Conservation (phyloP, 2,888 invertebrate species). For the Erebia ligea region DNA sequence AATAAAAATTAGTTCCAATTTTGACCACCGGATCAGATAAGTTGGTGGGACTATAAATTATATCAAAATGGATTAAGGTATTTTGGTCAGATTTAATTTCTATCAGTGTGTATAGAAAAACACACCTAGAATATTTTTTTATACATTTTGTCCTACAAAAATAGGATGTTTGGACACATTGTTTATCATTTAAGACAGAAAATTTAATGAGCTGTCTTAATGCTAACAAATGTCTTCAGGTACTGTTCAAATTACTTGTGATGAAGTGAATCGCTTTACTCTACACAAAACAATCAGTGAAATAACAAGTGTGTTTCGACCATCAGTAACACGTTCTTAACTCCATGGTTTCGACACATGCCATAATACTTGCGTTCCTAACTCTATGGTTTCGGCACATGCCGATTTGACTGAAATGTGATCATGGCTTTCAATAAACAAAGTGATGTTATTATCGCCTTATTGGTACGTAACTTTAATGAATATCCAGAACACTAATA, state of each 20-base stretch:
- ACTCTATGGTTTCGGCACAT: slow-evolving; percentile 22
- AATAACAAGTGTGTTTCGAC: slow-evolving; percentile 55
- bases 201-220: slow-evolving; percentile 59
- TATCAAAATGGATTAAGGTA: no score
- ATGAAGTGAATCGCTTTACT: slow-evolving; percentile 55
- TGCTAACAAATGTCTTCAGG: slow-evolving; percentile 62
- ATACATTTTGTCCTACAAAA: neutral
- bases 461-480: slow-evolving; percentile 55
- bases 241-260: slow-evolving; percentile 61
- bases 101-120: no score
- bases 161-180: slow-evolving; percentile 5
- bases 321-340: no score
- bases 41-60: no score
- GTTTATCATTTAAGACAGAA: slow-evolving; percentile 50
- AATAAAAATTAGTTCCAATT: no score
- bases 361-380: slow-evolving; percentile 48
- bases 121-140: neutral
- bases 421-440: slow-evolving; percentile 59
- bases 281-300: slow-evolving; percentile 60
- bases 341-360: slow-evolving; percentile 25
- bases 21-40: no score
- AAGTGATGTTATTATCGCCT: slow-evolving; percentile 53
- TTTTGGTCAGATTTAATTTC: no score
- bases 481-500: no score
- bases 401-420: slow-evolving; percentile 52